Evolutionary conservation across 1,140 invertebrate genomes (phyloP), one percentile per base, ranked within the genome.

Genomic region (Cotesia vestalis): DNA sequence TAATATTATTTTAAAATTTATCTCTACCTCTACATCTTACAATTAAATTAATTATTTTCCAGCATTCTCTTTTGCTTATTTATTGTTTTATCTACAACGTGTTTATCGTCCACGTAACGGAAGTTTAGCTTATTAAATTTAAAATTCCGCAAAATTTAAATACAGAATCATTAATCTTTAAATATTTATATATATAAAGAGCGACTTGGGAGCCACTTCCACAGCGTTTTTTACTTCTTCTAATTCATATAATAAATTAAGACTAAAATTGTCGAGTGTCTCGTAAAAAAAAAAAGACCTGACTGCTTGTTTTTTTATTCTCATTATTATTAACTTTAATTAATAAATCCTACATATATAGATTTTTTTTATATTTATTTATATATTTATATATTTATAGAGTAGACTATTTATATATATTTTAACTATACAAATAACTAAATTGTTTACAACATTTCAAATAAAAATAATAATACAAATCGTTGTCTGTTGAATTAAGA

Each of bases 401-500:
- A 51, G 36, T 38, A 40, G 40, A 64, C 62, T 36, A 71, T 57
- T 46, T 64, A 71, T 66, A 66, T 27, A 27, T 72, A 72, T 11
- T 46, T 46, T 46, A 6, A 46, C 40, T 46, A 55, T 55, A 55
- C 53, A 55, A 17, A 55, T 55, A 55, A 55, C 12, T 55, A n/a
- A 55, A 17, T 14, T 14, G 17, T 55, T 55, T 55, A 55, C 53
- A 55, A 14, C 17, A 62, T 78, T 80, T 82, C 81, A 77, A 74
- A 72, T 79, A 80, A 83, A 81, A 77, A 74, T 71, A 80, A 80
- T 84, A 83, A 83, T 83, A 85, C 78, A 86, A 74, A 74, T 86
- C 83, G 85, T 86, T 86, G 83, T 85, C 82, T 69, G 80, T 87
- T 84, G 82, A 81, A 78, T 86, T 85, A 85, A 83, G 85, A 87